A percentile compares a stretch with the other conserved stretches of the same genome.
These are phyloP conservation scores for Acridotheres tristis DNA, from an alignment of 2,797 vertebrate species.

Conservation along the genomic window DNA sequence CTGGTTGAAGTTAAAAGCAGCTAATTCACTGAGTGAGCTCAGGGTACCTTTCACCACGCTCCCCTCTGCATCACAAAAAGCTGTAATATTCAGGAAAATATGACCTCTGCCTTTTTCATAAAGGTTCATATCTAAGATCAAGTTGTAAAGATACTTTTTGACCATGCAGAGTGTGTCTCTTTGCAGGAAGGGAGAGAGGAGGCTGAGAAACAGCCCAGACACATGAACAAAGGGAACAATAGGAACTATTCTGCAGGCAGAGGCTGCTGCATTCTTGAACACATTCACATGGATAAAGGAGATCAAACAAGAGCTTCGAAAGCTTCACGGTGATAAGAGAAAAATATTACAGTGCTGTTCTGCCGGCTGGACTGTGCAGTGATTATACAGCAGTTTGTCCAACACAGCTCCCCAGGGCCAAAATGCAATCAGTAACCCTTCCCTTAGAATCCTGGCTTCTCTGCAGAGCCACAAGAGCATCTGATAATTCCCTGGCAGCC, in stretches of 20 bases:
- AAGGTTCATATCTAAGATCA: not conserved
- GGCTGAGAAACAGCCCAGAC: not conserved
- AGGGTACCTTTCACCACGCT: not conserved
- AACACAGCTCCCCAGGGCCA: constrained; percentile 6
- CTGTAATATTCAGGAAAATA: not conserved
- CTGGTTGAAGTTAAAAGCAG: not conserved
- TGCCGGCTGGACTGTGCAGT: not conserved
- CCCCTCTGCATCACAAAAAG: not conserved
- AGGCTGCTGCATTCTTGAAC: constrained; percentile 15
- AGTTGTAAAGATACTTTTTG: not conserved
- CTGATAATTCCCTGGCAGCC: constrained; percentile 31
- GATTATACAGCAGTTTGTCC: constrained; percentile 30
- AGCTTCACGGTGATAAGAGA: not conserved
- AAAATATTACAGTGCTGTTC: constrained; percentile 8
- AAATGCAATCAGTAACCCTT: constrained; percentile 37
- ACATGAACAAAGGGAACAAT: not conserved
- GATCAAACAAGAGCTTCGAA: constrained; percentile 35
- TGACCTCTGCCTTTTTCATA: not conserved
- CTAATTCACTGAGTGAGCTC: not conserved
- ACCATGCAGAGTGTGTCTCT: not conserved
- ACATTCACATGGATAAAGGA: constrained; percentile 35
- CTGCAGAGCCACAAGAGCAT: constrained; percentile 23
- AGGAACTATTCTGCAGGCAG: constrained; percentile 38
- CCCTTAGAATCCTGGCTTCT: constrained; percentile 28
- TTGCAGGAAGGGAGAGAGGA: constrained; percentile 11